Conservation (phyloP, 2,797 vertebrate species). For the Sylvilagus floridanus region DNA sequence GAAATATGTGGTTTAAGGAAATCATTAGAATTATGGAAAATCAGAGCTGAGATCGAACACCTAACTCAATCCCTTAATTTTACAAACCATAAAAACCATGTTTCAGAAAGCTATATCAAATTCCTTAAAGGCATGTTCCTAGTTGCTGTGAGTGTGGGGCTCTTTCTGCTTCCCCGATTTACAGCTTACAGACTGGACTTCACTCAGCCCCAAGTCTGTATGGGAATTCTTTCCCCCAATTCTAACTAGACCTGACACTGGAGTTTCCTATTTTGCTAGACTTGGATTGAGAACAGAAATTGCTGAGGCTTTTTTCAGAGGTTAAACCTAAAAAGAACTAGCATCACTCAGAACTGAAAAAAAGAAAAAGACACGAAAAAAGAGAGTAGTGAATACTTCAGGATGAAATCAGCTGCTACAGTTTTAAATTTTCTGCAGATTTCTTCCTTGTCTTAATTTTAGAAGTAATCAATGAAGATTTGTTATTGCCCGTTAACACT, state of each 20-base stretch:
- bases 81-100: not conserved
- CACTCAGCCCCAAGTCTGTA: not conserved
- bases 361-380: not conserved
- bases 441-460: not conserved
- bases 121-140: not conserved
- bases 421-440: conserved; percentile 4
- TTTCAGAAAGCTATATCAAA: not conserved
- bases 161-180: not conserved
- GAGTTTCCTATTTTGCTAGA: not conserved
- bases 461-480: not conserved
- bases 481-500: not conserved
- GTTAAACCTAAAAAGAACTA: not conserved
- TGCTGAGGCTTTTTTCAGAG: not conserved
- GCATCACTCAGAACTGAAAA: not conserved
- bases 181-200: not conserved
- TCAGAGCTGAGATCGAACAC: not conserved
- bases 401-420: not conserved
- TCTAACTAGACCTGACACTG: not conserved
- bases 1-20: not conserved
- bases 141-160: not conserved
- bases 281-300: conserved; percentile 1
- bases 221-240: not conserved
- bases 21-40: conserved; percentile 28
- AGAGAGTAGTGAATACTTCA: not conserved
- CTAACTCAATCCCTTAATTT: not conserved